phyloP scores from a whole-genome alignment of 2,113 vertebrate species.

The Uria aalge region DNA sequence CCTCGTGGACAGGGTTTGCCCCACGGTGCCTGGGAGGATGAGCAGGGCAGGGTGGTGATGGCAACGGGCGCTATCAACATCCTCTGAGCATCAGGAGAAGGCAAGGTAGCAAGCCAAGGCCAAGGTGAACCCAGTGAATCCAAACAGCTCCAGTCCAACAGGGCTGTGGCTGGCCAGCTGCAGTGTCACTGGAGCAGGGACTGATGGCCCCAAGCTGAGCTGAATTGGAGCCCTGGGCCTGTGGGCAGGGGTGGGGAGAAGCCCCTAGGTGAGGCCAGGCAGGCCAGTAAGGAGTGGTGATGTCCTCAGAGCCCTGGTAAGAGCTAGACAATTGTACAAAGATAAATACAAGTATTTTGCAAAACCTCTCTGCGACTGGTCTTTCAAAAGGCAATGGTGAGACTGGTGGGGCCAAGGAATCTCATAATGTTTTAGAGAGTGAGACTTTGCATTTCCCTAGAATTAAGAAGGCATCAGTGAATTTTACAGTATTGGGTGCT shows the following conservation, averaged over 20 bases:
- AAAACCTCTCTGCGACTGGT: neutral
- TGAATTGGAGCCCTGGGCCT: neutral
- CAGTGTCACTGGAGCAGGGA: neutral
- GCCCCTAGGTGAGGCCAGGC: neutral
- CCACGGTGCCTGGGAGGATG: rapidly evolving
- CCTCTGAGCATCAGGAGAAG: neutral
- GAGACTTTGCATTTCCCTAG: neutral
- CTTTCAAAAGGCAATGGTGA: neutral
- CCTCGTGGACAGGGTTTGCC: rapidly evolving
- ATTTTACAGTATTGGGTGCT: neutral
- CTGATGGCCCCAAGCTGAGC: neutral
- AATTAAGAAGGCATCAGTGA: neutral
- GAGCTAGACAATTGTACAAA: neutral
- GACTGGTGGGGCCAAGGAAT: neutral
- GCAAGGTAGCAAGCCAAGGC: neutral
- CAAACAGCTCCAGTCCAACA: neutral
- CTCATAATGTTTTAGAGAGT: neutral
- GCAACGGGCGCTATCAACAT: rapidly evolving
- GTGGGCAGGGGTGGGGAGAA: neutral
- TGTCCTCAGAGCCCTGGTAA: neutral
- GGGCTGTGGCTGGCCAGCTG: neutral
- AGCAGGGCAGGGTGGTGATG: neutral
- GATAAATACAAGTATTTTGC: neutral
- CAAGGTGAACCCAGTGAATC: neutral
- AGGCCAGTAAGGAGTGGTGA: neutral